These are phyloP conservation scores for Melanotaenia trifasciata DNA, from an alignment of 2,797 vertebrate genomes.

Conservation along the genomic window DNA sequence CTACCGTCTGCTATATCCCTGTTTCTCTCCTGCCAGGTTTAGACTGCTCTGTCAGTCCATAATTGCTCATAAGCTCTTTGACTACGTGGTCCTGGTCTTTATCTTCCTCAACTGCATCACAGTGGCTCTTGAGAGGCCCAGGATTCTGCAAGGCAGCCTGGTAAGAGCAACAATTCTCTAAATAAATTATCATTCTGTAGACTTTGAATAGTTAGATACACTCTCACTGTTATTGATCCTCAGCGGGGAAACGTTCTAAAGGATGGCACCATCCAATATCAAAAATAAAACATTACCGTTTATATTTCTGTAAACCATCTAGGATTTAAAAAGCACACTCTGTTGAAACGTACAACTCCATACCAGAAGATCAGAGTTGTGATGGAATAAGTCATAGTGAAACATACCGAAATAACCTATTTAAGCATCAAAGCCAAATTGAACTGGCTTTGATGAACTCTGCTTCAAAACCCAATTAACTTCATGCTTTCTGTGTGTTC, in stretches of 20 bases:
- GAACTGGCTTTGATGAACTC: no score
- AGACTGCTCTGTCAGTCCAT: conserved; percentile 92
- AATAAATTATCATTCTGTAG: not conserved
- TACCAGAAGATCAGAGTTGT: not conserved
- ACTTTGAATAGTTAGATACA: not conserved
- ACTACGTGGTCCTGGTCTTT: conserved; percentile 94
- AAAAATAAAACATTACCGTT: not conserved
- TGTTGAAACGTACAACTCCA: not conserved
- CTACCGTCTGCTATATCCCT: not conserved
- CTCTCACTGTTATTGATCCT: no score
- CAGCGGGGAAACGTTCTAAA: no score
- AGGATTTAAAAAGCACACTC: not conserved
- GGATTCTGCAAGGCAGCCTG: conserved; percentile 90
- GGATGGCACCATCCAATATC: no score
- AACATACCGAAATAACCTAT: no score
- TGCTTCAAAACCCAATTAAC: not conserved
- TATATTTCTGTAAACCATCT: not conserved
- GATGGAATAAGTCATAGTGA: not conserved
- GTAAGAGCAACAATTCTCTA: conserved; percentile 71
- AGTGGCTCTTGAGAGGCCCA: conserved; percentile 94
- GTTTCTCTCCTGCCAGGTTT: conserved; percentile 82
- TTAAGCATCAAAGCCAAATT: not conserved
- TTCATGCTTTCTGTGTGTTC: not conserved
- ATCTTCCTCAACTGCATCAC: conserved; percentile 99
- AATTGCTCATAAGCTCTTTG: conserved; percentile 96